Evolutionary conservation across 2,113 vertebrate species (phyloP).

Genomic region (Embiotoca jacksoni): DNA sequence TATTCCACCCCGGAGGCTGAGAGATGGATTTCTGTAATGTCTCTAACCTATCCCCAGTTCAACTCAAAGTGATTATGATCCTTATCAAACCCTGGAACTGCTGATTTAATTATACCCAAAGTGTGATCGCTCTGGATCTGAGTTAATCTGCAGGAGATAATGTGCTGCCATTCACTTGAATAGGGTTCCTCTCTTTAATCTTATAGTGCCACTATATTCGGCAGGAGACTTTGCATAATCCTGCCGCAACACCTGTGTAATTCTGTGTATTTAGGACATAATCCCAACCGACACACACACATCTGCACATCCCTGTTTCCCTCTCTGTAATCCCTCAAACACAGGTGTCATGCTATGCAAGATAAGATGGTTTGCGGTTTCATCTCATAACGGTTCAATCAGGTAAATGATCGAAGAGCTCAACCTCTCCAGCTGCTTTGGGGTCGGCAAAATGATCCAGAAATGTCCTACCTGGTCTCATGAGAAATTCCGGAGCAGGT

Average conservation of each 20-base stretch:
- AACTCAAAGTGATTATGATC: conserved; percentile 14
- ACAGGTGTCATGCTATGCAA: conserved; percentile 61
- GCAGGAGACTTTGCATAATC: conserved; percentile 55
- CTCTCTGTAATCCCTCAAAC: conserved; percentile 58
- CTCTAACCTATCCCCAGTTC: conserved; percentile 25
- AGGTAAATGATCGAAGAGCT: conserved; percentile 45
- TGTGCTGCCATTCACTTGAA: conserved; percentile 35
- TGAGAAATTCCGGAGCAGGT: conserved; percentile 56
- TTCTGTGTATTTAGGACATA: conserved; percentile 64
- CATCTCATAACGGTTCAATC: conserved; percentile 63
- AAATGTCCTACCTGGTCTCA: conserved; percentile 68
- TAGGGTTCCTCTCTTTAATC: conserved; percentile 45
- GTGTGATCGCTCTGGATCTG: conserved; percentile 32
- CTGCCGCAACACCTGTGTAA: conserved; percentile 63
- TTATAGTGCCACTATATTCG: background rate
- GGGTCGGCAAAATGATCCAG: conserved; percentile 29
- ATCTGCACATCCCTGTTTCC: conserved; percentile 49
- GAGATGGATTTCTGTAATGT: background rate
- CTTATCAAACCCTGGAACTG: conserved; percentile 20
- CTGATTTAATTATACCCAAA: conserved; percentile 34
- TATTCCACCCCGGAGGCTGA: conserved; percentile 36
- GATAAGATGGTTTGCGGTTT: conserved; percentile 66
- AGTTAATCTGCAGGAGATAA: conserved; percentile 52
- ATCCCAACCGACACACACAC: conserved; percentile 59
- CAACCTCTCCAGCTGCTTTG: conserved; percentile 33